Evolutionary conservation across 1,140 invertebrate species (phyloP).

Genomic region (Pantala flavescens): DNA sequence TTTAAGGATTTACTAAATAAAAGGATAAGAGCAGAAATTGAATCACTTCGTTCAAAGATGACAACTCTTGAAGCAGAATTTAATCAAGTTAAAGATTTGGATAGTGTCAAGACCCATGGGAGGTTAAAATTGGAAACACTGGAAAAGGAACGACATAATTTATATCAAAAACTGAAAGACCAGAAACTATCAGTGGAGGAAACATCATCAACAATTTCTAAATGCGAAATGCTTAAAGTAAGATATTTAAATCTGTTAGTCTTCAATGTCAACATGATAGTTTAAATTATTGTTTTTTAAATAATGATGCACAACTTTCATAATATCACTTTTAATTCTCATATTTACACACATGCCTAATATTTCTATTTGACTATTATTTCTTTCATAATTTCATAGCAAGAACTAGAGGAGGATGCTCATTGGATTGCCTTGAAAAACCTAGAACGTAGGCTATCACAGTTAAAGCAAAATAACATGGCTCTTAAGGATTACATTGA

Average conservation of each 20-base stretch:
- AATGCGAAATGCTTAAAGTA: neutral
- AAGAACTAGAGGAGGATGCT: neutral
- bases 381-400: neutral
- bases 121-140: neutral
- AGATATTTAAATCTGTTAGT: neutral
- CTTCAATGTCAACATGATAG: too few relatives aligned
- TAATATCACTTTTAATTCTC: too few relatives aligned
- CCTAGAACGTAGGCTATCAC: neutral
- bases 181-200: neutral
- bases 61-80: neutral
- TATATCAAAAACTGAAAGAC: neutral
- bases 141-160: neutral
- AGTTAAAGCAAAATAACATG: neutral
- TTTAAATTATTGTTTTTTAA: too few relatives aligned
- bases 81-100: neutral
- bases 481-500: neutral
- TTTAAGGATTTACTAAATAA: neutral
- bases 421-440: neutral
- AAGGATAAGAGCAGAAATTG: neutral
- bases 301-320: too few relatives aligned
- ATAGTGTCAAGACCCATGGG: neutral
- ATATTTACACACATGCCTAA: too few relatives aligned
- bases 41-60: slow-evolving; percentile 2
- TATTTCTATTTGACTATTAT: too few relatives aligned
- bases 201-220: neutral